Evolutionary conservation across 2,113 vertebrate species (phyloP).

Genomic region (Dicrurus megarhynchus): DNA sequence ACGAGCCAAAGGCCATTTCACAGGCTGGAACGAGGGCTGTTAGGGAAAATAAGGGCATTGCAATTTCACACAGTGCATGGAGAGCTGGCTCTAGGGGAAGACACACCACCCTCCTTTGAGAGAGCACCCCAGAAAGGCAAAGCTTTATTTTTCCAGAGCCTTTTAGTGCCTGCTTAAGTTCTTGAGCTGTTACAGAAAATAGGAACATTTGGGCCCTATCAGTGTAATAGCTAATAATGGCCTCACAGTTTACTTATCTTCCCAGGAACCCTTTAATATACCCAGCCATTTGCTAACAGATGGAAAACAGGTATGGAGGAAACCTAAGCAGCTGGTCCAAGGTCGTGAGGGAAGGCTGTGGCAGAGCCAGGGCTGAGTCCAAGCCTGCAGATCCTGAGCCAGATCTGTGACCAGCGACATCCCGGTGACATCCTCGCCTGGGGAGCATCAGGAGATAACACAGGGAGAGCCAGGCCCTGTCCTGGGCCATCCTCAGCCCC

Average conservation of each 20-base stretch:
- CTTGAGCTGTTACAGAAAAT: constrained; percentile 12
- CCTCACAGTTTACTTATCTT: constrained; percentile 12
- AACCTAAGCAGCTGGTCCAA: constrained; percentile 24
- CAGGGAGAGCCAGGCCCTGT: not conserved
- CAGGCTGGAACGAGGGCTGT: not conserved
- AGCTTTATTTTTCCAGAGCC: not conserved
- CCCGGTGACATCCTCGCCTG: not conserved
- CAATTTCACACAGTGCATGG: not conserved
- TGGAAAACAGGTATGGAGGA: constrained; percentile 17
- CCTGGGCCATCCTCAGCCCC: not conserved
- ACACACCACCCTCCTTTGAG: not conserved
- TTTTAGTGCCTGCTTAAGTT: constrained; percentile 11
- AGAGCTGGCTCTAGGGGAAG: not conserved
- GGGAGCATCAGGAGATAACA: accelerated
- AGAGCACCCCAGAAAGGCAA: not conserved
- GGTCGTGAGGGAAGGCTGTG: not conserved
- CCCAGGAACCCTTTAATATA: not conserved
- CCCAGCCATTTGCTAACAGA: constrained; percentile 22
- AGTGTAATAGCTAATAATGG: constrained; percentile 15
- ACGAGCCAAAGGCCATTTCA: not conserved
- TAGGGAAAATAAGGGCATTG: not conserved
- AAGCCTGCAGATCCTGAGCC: not conserved
- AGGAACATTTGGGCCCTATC: constrained; percentile 29
- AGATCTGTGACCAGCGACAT: not conserved
- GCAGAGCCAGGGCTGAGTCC: not conserved